Conservation (phyloP, 2,888 invertebrate species). For the Gasteruption jaculator region DNA sequence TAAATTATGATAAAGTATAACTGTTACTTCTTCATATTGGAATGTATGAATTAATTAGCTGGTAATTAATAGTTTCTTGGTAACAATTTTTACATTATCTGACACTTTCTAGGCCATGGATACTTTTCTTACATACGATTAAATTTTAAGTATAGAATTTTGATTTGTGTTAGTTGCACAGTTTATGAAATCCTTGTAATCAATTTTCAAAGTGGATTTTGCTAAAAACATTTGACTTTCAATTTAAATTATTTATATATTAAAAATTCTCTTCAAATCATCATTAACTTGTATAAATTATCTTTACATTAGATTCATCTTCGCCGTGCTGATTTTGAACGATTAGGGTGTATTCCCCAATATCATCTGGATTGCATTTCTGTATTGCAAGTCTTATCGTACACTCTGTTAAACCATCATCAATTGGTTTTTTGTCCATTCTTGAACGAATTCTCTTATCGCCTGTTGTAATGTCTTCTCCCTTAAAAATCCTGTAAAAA, state of each 20-base stretch:
- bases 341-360: slow-evolving; percentile 76
- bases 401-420: slow-evolving; percentile 76
- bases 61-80: no score
- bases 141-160: no score
- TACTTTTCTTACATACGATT: no score
- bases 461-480: slow-evolving; percentile 59
- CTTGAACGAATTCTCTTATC: slow-evolving; percentile 64
- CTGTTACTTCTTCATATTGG: no score
- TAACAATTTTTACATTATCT: no score
- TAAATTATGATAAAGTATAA: background rate
- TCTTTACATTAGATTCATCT: slow-evolving; percentile 63
- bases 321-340: slow-evolving; percentile 80
- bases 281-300: background rate
- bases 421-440: slow-evolving; percentile 63
- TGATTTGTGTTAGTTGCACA: no score
- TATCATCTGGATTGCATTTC: slow-evolving; percentile 64
- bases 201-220: no score
- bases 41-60: no score
- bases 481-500: slow-evolving; percentile 63
- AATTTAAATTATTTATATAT: slow-evolving; percentile 1
- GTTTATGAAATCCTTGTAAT: no score
- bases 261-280: background rate
- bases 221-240: background rate
- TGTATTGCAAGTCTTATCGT: slow-evolving; percentile 75
- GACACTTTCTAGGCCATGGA: no score